Base-by-base conservation (phyloP, 1,140 invertebrate species). In the Melitaea cinxia region DNA sequence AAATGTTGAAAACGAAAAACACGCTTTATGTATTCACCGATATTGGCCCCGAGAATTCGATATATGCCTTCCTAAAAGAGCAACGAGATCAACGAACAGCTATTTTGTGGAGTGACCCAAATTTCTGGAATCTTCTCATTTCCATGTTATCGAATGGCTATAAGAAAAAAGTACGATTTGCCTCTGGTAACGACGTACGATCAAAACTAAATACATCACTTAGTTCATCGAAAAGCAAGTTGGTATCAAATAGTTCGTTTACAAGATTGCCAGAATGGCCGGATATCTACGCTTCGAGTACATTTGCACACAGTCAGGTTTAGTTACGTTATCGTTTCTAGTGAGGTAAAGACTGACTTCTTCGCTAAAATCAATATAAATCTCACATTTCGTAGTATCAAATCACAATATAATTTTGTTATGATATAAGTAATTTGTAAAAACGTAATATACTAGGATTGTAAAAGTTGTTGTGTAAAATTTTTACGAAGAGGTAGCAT, bases 301-400 rank as follows among this genome's bases (percentile, higher is more conserved):
- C 77, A 59, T 71, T 80, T 62, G 72, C 78, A 55, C 76, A 87
- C 68, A 85, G 78, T 73, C 83, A 85, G 74, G 85, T 89, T 83
- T 89, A 88, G 70, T 80, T 75, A 59, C 60, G 57, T 68, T 73
- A 61, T 74, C 65, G 67, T 72, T 76, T 77, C 80, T 85, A 85
- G 80, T 84, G 88, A 90, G 88, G 83, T 81, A 90, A 90, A 90
- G 88, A 90, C 88, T 90, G 88, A 90, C 72, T 85, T 79, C 79
- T 86, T 81, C 78, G 74, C 71, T 73, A 78, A 55, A 64, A 72
- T 57, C 69, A 58, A 67, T 64, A 73, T 75, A 57, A 65, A 37
- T 73, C 67, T 75, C 72, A 79, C 67, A 73, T 69, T 76, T 50
- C 56, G 65, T 72, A 68, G 72, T 74, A 72, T 63, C 49, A 68